Evolutionary conservation across 2,113 vertebrate species (phyloP), one percentile per base, ranked within the genome.

Genomic region (Bothrops jararaca): DNA sequence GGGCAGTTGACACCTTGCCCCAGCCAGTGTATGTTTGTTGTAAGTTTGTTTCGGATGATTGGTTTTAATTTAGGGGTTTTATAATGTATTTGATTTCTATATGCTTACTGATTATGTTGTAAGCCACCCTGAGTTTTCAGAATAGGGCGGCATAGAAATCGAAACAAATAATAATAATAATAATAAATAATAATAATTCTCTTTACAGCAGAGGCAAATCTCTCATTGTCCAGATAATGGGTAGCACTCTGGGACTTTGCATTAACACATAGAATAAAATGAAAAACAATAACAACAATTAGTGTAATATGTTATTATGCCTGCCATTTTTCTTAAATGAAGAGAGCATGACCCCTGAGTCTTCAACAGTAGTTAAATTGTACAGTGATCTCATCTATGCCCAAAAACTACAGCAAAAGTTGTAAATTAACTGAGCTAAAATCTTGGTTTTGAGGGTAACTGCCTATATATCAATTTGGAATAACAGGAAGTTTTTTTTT

Each of bases 221-320:
- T 92, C 74, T 92, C 58, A 29, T 92, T 92, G 88, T 86, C 45
- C 54, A 92, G 54, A 86, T 56, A 86, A 24, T 20, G 42, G 48
- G 92, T 58, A 92, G 74, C 74, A 60, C 54, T 92, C 74, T 52
- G 26, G 92, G 54, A 74, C 74, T 86, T 92, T 92, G 57, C 85
- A 80, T 11, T 8, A 15, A 39, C 42, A 23, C 58, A 29, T 42
- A 85, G 23, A 20, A 45, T 7, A 60, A 34, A 69, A 69, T 64
- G 64, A n/a, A 69, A 12, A n/a, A 69, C 85, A 92, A 92, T 34
- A 85, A 85, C 39, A 92, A 92, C 29, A 24, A 60, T 92, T 90
- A 60, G 29, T 52, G 54, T 50, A 86, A 90, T 90, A 80, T 85
- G 69, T 85, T 69, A 89, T 34, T 34, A 34, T 60, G 74, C 54